phyloP scores from a whole-genome alignment of 2,888 invertebrate species.

The Mystacides longicornis region DNA sequence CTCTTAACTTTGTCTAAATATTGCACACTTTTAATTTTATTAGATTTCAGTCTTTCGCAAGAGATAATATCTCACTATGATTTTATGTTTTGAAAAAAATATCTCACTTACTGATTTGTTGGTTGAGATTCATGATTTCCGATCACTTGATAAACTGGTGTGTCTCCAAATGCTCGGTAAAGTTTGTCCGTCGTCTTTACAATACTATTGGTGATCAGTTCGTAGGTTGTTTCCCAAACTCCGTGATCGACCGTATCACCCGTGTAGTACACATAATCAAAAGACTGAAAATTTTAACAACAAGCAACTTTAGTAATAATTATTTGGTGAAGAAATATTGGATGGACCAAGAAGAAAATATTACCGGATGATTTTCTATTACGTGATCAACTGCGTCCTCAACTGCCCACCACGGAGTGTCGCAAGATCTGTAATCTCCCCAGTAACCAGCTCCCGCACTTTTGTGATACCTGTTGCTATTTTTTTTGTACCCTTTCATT shows the following conservation, averaged over 20 bases:
- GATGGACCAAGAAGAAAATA: too few species aligned
- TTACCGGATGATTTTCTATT: slow-evolving; percentile 45
- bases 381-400: slow-evolving; percentile 59
- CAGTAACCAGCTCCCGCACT: slow-evolving; percentile 61
- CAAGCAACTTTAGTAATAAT: too few species aligned
- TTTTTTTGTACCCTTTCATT: slow-evolving; percentile 25
- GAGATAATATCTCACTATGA: too few species aligned
- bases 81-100: background rate
- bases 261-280: slow-evolving; percentile 69
- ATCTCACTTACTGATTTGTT: slow-evolving; percentile 63
- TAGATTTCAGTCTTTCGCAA: too few species aligned
- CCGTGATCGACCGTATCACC: slow-evolving; percentile 84
- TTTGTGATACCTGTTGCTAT: slow-evolving; percentile 14
- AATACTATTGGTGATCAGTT: slow-evolving; percentile 54
- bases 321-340: too few species aligned
- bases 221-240: slow-evolving; percentile 74
- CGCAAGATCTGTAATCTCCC: slow-evolving; percentile 76
- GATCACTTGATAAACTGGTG: slow-evolving; percentile 59
- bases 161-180: slow-evolving; percentile 50
- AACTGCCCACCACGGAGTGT: slow-evolving; percentile 63
- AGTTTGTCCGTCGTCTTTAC: slow-evolving; percentile 46
- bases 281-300: slow-evolving; percentile 45
- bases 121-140: slow-evolving; percentile 86
- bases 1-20: too few species aligned
- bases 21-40: too few species aligned